A percentile compares a stretch with the other conserved stretches of the same genome.
Evolutionary conservation across 2,888 invertebrate species (phyloP).

Genomic region (Pollenia griseotomentosa): DNA sequence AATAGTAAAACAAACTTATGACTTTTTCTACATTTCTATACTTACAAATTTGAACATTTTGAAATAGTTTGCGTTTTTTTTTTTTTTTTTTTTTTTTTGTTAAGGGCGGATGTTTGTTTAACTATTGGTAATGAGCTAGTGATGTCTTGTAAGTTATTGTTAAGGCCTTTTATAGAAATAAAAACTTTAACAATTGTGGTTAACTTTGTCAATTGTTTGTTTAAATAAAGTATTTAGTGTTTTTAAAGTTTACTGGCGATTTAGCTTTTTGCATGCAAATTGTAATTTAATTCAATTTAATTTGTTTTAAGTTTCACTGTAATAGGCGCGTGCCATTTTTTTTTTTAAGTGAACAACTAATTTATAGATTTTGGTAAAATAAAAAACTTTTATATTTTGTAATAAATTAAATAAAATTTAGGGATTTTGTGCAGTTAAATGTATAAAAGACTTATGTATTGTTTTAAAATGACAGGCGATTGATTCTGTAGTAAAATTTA

Average conservation of each 20-base stretch:
- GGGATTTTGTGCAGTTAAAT: too few relatives aligned
- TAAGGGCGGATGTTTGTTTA: neutral
- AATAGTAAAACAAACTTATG: neutral
- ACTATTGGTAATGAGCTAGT: constrained; percentile 5
- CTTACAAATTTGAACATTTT: constrained; percentile 82
- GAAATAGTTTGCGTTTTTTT: constrained; percentile 6
- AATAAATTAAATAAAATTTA: too few relatives aligned
- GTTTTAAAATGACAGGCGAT: too few relatives aligned
- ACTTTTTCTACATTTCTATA: constrained; percentile 26
- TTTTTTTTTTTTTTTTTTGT: neutral
- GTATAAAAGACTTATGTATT: too few relatives aligned
- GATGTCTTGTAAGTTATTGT: neutral
- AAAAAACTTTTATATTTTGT: too few relatives aligned
- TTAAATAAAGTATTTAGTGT: constrained; percentile 4
- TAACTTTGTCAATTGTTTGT: neutral
- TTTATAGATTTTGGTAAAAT: too few relatives aligned
- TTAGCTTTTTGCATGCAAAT: constrained; percentile 31
- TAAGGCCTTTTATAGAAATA: constrained; percentile 42
- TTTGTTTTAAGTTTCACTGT: neutral
- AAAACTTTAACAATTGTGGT: neutral
- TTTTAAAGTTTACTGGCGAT: neutral
- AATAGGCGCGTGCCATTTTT: neutral
- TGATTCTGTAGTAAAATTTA: too few relatives aligned
- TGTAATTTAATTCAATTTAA: constrained; percentile 8
- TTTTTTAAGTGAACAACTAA: too few relatives aligned